phyloP scores from a whole-genome alignment of 2,888 invertebrate species.

The Cotesia congregata region DNA sequence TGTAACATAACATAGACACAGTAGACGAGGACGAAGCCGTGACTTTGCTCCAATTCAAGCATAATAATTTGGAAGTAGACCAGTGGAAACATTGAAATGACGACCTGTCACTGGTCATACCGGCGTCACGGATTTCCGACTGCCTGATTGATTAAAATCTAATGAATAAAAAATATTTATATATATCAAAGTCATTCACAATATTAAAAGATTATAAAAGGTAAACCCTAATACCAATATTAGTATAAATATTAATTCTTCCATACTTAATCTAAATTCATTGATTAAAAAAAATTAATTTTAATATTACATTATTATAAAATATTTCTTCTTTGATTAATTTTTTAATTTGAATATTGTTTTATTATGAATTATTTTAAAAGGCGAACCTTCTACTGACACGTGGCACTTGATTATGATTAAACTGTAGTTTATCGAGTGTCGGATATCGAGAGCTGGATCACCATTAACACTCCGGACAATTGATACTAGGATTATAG shows the following conservation, averaged over 20 bases:
- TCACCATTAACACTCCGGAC: slow-evolving; percentile 30
- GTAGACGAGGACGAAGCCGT: background rate
- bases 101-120: slow-evolving; percentile 31
- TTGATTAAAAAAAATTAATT: slow-evolving; percentile 1
- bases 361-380: background rate
- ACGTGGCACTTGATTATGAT: slow-evolving; percentile 9
- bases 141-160: slow-evolving; percentile 37
- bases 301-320: background rate
- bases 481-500: slow-evolving; percentile 22
- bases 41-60: slow-evolving; percentile 33
- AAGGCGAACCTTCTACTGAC: background rate
- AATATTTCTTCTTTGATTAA: background rate
- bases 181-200: background rate
- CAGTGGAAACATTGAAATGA: slow-evolving; percentile 14
- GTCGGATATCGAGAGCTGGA: slow-evolving; percentile 23
- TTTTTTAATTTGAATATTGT: background rate
- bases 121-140: slow-evolving; percentile 37
- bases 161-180: slow-evolving; percentile 28
- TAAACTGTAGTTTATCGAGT: slow-evolving; percentile 9
- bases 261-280: background rate
- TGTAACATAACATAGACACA: too few species aligned
- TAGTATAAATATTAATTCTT: background rate
- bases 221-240: slow-evolving; percentile 16
- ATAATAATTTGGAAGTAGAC: slow-evolving; percentile 32
- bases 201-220: slow-evolving; percentile 10